Evolutionary conservation across 92 coral and sea anemone genomes (phyloP), one percentile per base, ranked within the genome.

Genomic region (Epizoanthus ramosus): DNA sequence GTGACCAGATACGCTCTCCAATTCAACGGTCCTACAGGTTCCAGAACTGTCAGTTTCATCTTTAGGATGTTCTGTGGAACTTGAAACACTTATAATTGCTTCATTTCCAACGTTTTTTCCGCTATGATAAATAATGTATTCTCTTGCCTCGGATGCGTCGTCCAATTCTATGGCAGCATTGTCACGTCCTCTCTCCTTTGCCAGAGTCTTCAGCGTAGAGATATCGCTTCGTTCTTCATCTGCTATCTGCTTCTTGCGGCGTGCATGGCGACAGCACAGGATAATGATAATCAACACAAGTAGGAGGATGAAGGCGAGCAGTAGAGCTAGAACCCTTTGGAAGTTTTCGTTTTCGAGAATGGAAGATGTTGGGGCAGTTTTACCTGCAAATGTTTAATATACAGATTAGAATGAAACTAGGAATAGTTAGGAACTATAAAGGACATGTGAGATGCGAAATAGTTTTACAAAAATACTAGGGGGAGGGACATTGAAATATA

Each of bases 231-330:
- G 31, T 19, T 77, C 82, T 77, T 60, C 71, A 54, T 77, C 71
- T 17, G 19, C 37, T 33, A 8, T 77, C 82, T 60, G 43, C 17
- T 6, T 41, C 39, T 43, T 59, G 21, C 35, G 43, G 71, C 63
- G 82, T 4, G 71, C 59, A n/a, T 69, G 82, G 28, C 37, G 82
- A 21, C 82, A 77, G 41, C 82, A 77, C 39, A 77, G 35, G 22
- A 60, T 43, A 22, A 77, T 6, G 43, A 77, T 61, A 41, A 22
- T 16, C 58, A 77, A 63, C 39, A 77, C 39, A 25, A 77, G 82
- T 5, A 77, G 19, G 4, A 77, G n/a, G 17, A 77, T 63, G n/a
- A 22, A 37, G 19, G 70, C 82, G 35, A 63, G 56, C 82, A 77
- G 22, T 16, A 43, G 19, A 57, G 70, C 71, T 3, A 77, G 71